phyloP scores from a whole-genome alignment of 2,888 invertebrate genomes.

The Nephrocerus scutellatus region DNA sequence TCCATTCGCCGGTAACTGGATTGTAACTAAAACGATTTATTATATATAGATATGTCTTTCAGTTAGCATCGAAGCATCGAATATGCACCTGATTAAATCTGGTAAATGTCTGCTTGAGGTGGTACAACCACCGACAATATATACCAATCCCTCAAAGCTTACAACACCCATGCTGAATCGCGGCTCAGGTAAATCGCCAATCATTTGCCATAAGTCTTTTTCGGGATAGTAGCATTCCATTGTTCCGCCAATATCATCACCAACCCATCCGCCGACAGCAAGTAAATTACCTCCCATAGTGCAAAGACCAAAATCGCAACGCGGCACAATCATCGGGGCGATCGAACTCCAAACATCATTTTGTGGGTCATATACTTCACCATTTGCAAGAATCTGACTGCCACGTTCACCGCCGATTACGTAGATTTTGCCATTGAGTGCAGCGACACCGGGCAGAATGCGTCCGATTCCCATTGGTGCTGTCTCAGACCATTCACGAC shows the following conservation, averaged over 20 bases:
- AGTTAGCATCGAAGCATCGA: background rate
- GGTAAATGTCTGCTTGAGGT: conserved; percentile 70
- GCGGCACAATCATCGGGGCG: conserved; percentile 70
- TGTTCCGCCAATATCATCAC: conserved; percentile 80
- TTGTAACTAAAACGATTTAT: conserved; percentile 55
- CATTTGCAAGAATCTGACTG: conserved; percentile 79
- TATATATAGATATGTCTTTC: too few relatives aligned
- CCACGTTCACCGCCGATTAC: conserved; percentile 90
- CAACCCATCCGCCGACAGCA: conserved; percentile 91
- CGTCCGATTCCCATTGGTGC: conserved; percentile 77
- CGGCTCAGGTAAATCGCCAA: conserved; percentile 74
- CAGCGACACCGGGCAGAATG: conserved; percentile 80
- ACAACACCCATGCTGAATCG: conserved; percentile 89
- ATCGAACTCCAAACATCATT: conserved; percentile 57
- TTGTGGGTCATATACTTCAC: conserved; percentile 75
- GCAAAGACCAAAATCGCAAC: conserved; percentile 86
- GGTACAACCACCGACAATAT: conserved; percentile 86
- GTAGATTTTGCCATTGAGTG: conserved; percentile 77
- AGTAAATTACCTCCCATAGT: conserved; percentile 75
- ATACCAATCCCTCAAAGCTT: conserved; percentile 59
- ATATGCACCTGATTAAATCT: conserved; percentile 55
- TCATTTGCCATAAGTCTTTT: conserved; percentile 67
- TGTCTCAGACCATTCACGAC: conserved; percentile 70
- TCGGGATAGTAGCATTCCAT: conserved; percentile 83
- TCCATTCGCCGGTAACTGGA: conserved; percentile 76